Evolutionary conservation across 1,140 invertebrate species (phyloP).

Genomic region (Brachionus asplanchnoidis): DNA sequence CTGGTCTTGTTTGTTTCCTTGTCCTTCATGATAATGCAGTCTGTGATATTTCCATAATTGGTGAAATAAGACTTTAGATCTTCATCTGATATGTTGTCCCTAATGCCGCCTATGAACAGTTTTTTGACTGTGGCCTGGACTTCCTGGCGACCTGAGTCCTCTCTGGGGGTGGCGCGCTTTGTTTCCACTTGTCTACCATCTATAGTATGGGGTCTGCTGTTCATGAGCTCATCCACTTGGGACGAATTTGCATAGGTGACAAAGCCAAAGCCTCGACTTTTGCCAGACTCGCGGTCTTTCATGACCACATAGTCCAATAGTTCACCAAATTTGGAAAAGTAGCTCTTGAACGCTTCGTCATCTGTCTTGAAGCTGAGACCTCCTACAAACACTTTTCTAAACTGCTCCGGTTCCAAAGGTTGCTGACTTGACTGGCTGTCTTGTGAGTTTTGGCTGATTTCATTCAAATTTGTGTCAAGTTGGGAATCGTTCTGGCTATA

Average conservation of each 20-base stretch:
- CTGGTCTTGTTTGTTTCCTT: slow-evolving; percentile 80
- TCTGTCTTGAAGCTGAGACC: slow-evolving; percentile 16
- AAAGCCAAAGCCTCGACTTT: slow-evolving; percentile 75
- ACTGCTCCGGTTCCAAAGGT: slow-evolving; percentile 16
- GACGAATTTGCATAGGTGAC: slow-evolving; percentile 83
- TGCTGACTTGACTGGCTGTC: not conserved
- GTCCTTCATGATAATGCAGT: slow-evolving; percentile 65
- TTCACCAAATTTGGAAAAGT: slow-evolving; percentile 39
- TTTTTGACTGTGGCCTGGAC: slow-evolving; percentile 89
- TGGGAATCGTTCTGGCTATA: not conserved
- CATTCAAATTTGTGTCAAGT: not conserved
- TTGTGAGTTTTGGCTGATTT: not conserved
- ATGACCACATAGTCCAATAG: slow-evolving; percentile 37
- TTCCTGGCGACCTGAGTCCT: slow-evolving; percentile 76
- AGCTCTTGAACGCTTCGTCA: not conserved
- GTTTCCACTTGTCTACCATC: slow-evolving; percentile 85
- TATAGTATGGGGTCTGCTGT: slow-evolving; percentile 72
- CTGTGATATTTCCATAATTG: slow-evolving; percentile 65
- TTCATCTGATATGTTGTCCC: slow-evolving; percentile 49
- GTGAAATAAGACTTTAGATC: slow-evolving; percentile 77
- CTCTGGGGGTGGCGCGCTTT: slow-evolving; percentile 85
- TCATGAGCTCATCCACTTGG: slow-evolving; percentile 91
- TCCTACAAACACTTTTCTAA: slow-evolving; percentile 41
- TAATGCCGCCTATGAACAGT: slow-evolving; percentile 84
- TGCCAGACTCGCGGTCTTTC: not conserved